Conservation (phyloP, 2,113 vertebrate species). For the Candoia aspera region DNA sequence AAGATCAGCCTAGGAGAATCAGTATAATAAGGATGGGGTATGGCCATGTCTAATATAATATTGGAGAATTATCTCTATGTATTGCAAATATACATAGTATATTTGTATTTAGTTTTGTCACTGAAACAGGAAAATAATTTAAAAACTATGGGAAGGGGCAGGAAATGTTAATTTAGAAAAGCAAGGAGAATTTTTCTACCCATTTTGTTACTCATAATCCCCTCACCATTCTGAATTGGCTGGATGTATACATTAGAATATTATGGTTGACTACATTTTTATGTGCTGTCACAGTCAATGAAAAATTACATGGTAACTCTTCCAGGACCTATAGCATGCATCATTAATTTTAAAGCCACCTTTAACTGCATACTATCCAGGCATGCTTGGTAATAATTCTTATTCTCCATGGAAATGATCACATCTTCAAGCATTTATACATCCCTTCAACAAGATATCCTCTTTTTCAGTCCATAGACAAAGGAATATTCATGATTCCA, state of each 20-base stretch:
- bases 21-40: background rate
- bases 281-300: constrained; percentile 49
- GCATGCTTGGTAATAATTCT: constrained; percentile 46
- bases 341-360: constrained; percentile 65
- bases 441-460: constrained; percentile 29
- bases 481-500: constrained; percentile 18
- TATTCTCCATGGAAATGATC: constrained; percentile 28
- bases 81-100: background rate
- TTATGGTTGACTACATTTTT: constrained; percentile 63
- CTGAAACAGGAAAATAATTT: constrained; percentile 14
- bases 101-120: background rate
- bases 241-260: constrained; percentile 62
- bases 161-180: constrained; percentile 12
- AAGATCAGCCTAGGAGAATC: background rate
- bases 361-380: constrained; percentile 42
- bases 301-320: constrained; percentile 56
- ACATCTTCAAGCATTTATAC: constrained; percentile 30
- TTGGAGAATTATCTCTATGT: background rate
- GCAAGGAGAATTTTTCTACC: constrained; percentile 31
- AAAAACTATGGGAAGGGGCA: background rate
- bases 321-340: constrained; percentile 49
- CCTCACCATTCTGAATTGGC: constrained; percentile 43
- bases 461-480: background rate
- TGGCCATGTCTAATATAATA: background rate
- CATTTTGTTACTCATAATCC: constrained; percentile 39